Percentiles rank a stretch among this genome's conserved stretches.
Conservation (phyloP, 2,797 vertebrate species). For the Gymnothorax reevesii region DNA sequence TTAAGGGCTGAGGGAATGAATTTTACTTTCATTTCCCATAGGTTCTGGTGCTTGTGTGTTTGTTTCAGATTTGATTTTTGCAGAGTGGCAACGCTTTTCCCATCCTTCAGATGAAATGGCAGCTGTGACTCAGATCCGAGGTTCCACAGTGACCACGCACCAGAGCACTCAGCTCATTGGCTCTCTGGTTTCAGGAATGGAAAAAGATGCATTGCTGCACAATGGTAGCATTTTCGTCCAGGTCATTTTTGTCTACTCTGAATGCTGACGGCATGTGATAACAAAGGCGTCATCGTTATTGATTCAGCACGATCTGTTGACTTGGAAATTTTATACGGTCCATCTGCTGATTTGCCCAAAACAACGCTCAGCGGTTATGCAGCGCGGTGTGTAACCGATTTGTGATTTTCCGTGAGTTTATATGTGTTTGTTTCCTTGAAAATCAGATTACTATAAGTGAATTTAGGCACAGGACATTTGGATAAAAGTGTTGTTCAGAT, state of each 20-base stretch:
- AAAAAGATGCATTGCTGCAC: background rate
- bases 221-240: background rate
- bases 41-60: background rate
- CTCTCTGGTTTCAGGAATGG: background rate
- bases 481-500: background rate
- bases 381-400: background rate
- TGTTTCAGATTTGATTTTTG: background rate
- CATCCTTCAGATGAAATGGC: background rate
- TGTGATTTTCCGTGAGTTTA: background rate
- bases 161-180: background rate
- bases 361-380: background rate
- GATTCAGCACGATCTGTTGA: background rate
- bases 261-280: background rate
- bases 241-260: background rate
- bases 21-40: background rate
- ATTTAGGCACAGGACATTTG: background rate
- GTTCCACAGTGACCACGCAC: background rate
- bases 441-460: slow-evolving; percentile 8
- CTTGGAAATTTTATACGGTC: background rate
- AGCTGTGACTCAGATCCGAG: background rate
- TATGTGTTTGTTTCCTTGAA: background rate
- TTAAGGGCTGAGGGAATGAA: background rate
- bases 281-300: background rate
- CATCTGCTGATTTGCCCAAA: background rate
- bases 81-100: background rate